phyloP scores from a whole-genome alignment of 2,888 invertebrate genomes.

The Euclidia mi region DNA sequence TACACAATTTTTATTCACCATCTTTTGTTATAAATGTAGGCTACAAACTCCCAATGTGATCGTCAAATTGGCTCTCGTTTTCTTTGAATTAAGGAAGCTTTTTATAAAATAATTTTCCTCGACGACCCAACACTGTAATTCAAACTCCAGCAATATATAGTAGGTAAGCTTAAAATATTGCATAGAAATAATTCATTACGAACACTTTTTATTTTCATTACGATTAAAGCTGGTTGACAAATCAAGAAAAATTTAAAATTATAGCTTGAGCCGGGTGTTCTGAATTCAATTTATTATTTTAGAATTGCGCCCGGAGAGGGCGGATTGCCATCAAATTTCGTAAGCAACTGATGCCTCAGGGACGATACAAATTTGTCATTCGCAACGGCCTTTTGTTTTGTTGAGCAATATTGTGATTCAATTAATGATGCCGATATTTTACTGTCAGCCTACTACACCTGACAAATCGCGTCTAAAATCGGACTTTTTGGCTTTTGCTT shows the following conservation, averaged over 20 bases:
- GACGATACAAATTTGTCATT: constrained; percentile 82
- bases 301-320: constrained; percentile 50
- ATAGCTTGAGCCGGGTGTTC: constrained; percentile 53
- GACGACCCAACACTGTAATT: constrained; percentile 45
- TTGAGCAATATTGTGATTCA: constrained; percentile 83
- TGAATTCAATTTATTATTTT: constrained; percentile 67
- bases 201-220: constrained; percentile 42
- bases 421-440: constrained; percentile 85
- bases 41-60: constrained; percentile 23
- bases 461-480: constrained; percentile 72
- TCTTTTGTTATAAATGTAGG: too few species aligned
- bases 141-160: constrained; percentile 35
- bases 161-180: constrained; percentile 41
- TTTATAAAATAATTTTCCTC: constrained; percentile 49
- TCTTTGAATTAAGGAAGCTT: constrained; percentile 37
- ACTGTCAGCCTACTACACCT: constrained; percentile 78
- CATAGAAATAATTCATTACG: constrained; percentile 38
- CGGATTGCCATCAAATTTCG: constrained; percentile 68
- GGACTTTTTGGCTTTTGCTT: constrained; percentile 63
- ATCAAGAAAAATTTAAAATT: constrained; percentile 62
- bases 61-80: constrained; percentile 37
- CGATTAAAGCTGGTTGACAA: constrained; percentile 43
- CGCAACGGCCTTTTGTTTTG: constrained; percentile 79
- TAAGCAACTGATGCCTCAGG: constrained; percentile 74
- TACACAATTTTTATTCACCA: too few species aligned